phyloP scores from a whole-genome alignment of 1,140 invertebrate genomes.

The Elysia chlorotica region DNA sequence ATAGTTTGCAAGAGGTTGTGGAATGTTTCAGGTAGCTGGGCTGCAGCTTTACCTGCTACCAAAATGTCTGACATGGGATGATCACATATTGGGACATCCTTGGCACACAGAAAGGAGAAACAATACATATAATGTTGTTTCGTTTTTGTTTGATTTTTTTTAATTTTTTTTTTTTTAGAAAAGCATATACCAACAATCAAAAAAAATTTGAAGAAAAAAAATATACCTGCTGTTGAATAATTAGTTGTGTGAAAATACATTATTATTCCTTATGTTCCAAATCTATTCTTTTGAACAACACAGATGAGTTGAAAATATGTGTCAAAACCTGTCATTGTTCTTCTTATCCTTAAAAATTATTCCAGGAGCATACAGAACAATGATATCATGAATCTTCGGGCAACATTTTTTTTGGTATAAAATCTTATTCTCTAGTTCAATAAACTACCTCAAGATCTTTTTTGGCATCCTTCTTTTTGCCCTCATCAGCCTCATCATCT shows the following conservation, averaged over 20 bases:
- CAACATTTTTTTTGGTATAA: too few species aligned
- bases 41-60: constrained; percentile 74
- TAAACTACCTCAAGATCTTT: constrained; percentile 50
- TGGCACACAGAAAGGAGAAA: background rate
- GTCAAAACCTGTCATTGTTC: too few species aligned
- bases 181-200: background rate
- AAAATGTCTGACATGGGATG: constrained; percentile 82
- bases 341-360: too few species aligned
- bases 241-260: too few species aligned
- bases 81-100: constrained; percentile 68
- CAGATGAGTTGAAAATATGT: too few species aligned
- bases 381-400: too few species aligned
- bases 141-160: background rate
- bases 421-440: too few species aligned
- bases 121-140: background rate
- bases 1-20: constrained; percentile 89
- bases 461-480: constrained; percentile 40
- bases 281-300: too few species aligned
- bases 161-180: background rate
- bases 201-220: background rate
- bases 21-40: constrained; percentile 81
- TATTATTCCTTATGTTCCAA: too few species aligned
- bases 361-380: too few species aligned
- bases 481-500: constrained; percentile 52
- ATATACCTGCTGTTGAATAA: too few species aligned